These are phyloP conservation scores for Channa argus DNA, from an alignment of 2,113 vertebrate species.

Conservation along the genomic window DNA sequence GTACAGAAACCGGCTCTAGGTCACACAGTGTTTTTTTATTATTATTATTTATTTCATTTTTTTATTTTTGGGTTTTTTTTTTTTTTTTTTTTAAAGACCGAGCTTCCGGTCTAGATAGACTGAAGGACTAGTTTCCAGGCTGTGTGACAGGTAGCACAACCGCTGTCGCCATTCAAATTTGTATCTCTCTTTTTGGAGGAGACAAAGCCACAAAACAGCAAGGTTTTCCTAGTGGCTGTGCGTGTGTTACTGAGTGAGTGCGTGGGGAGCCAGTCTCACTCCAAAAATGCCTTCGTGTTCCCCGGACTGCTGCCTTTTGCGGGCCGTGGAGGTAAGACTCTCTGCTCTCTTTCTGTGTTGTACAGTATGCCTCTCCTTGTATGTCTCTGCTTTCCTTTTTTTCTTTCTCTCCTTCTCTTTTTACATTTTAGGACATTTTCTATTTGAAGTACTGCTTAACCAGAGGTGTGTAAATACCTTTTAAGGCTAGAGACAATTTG, in stretches of 20 bases:
- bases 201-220: slow-evolving; percentile 34
- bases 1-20: slow-evolving; percentile 40
- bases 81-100: slow-evolving; percentile 5
- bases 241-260: slow-evolving; percentile 37
- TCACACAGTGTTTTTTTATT: slow-evolving; percentile 29
- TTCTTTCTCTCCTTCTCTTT: slow-evolving; percentile 7
- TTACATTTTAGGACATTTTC: slow-evolving; percentile 34
- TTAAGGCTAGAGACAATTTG: slow-evolving; percentile 24
- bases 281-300: slow-evolving; percentile 94
- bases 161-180: slow-evolving; percentile 48
- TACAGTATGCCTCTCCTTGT: slow-evolving; percentile 22
- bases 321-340: slow-evolving; percentile 89
- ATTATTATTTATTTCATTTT: neutral
- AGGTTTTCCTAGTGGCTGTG: slow-evolving; percentile 52
- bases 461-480: slow-evolving; percentile 35
- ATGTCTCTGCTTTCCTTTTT: slow-evolving; percentile 24
- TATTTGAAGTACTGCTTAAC: slow-evolving; percentile 40
- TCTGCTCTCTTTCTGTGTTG: slow-evolving; percentile 50
- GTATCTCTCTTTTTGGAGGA: slow-evolving; percentile 52
- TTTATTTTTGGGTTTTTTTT: slow-evolving; percentile 5
- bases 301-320: slow-evolving; percentile 91
- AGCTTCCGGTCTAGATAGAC: slow-evolving; percentile 48
- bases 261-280: slow-evolving; percentile 71
- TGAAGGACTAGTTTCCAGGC: slow-evolving; percentile 48
- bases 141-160: slow-evolving; percentile 68